Conservation (phyloP, 2,113 vertebrate genomes). For the Laterallus jamaicensis region DNA sequence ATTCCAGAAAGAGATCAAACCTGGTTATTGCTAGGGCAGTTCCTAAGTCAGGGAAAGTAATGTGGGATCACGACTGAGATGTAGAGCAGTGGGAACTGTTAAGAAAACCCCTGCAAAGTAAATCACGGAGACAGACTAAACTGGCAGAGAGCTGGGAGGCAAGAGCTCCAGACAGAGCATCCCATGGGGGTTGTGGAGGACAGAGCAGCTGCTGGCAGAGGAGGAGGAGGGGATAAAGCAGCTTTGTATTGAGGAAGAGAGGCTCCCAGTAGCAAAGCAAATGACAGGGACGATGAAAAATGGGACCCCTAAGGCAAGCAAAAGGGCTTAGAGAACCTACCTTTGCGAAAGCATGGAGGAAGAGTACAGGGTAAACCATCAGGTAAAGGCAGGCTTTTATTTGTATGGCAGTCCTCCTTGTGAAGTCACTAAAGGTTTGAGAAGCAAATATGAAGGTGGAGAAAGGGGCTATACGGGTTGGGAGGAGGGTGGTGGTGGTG, state of each 20-base stretch:
- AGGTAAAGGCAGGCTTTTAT: background rate
- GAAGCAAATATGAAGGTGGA: background rate
- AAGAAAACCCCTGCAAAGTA: background rate
- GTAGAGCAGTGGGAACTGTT: background rate
- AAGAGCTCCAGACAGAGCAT: conserved; percentile 37
- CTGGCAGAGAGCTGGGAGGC: conserved; percentile 13
- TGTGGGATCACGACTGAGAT: background rate
- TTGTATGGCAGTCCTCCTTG: background rate
- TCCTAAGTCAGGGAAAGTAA: background rate
- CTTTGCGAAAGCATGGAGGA: background rate
- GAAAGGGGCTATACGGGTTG: background rate
- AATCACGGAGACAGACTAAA: conserved; percentile 1
- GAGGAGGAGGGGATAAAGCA: conserved; percentile 18
- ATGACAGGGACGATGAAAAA: background rate
- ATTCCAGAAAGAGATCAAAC: background rate
- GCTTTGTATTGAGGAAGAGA: background rate
- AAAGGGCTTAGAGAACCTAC: background rate
- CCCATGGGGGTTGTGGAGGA: conserved; percentile 1
- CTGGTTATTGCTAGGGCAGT: background rate
- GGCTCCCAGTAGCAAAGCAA: background rate
- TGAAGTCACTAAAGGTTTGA: background rate
- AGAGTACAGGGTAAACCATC: background rate
- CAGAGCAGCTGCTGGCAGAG: conserved; percentile 1
- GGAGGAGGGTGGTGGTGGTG: background rate
- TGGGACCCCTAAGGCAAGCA: background rate